Evolutionary conservation across 2,113 vertebrate species (phyloP), one percentile per base, ranked within the genome.

Genomic region (Castor canadensis): DNA sequence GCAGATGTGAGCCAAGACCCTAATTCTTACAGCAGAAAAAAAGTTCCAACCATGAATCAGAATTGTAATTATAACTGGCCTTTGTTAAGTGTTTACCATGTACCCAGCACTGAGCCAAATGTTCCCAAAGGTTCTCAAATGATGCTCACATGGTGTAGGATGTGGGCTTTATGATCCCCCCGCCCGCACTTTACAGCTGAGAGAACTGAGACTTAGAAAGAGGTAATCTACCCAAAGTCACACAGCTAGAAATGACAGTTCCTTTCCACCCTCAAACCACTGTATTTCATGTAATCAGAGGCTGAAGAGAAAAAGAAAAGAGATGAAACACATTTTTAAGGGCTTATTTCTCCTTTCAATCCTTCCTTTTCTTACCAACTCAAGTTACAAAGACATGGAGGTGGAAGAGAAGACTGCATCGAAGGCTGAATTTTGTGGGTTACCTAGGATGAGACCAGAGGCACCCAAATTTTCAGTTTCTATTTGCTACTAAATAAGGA

Each of bases 401-500:
- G n/a, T 83, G 49, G 62, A 22, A 82, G 32, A 76, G 56, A 84
- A 73, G 85, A 86, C 20, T 40, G 9, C 8, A 49, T n/a, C 38
- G 47, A 67, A 73, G 58, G 43, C 43, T 76, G 60, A 82, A 43
- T 93, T 87, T 52, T 52, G 16, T 26, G 35, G 20, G 38, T 62
- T 54, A 30, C n/a, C 64, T 45, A 47, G 28, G n/a, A 77, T 76
- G 7, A 94, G n/a, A 30, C 69, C 77, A 92, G 35, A 56, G 56
- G 22, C 28, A 32, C 77, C 62, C 95, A 49, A 12, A n/a, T 69
- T 81, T 56, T 73, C 56, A 79, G 43, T 89, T 83, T 95, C 77
- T 79, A 79, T 56, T 77, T 66, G n/a, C 81, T 91, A 38, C 72
- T 83, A n/a, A 92, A 56, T 52, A 64, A 89, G 32, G 45, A 91